Base-by-base conservation (phyloP, 2,888 invertebrate genomes). In the Mamestra brassicae region DNA sequence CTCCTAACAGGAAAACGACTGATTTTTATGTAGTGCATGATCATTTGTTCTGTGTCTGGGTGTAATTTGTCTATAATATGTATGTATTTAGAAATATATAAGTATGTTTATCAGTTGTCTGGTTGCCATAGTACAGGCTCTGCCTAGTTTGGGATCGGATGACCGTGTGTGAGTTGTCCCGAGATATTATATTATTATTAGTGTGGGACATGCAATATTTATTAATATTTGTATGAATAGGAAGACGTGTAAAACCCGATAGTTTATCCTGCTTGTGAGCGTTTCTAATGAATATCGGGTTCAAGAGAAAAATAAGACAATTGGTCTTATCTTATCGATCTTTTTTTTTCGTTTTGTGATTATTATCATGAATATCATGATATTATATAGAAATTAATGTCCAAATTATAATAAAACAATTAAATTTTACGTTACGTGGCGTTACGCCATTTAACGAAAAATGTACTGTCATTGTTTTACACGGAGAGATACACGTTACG, bases 1-100 rank as follows among this genome's bases (percentile, higher is more conserved):
- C 50, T 34, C n/a, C 38, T 26, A 54, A 61, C 38, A 57, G 17
- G 64, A 58, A 62, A 45, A 64, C 7, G 84, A 80, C 80, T 84
- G 80, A 80, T 84, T 78, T 81, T 66, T 38, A 55, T 47, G 38
- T 73, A 84, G 73, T 13, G 3, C 4, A 38, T 3, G 5, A n/a
- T n/a, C n/a, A n/a, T n/a, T n/a, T n/a, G n/a, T n/a, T n/a, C n/a
- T n/a, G n/a, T n/a, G n/a, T n/a, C n/a, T n/a, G n/a, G n/a, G n/a
- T n/a, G n/a, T n/a, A n/a, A n/a, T n/a, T n/a, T n/a, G n/a, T n/a
- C n/a, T n/a, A n/a, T n/a, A n/a, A n/a, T n/a, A n/a, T n/a, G n/a
- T n/a, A n/a, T n/a, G n/a, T n/a, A n/a, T n/a, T n/a, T n/a, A n/a
- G n/a, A n/a, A n/a, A n/a, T n/a, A n/a, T n/a, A n/a, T n/a, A n/a